Conservation (phyloP, 2,888 invertebrate species). For the Troilus luridus region DNA sequence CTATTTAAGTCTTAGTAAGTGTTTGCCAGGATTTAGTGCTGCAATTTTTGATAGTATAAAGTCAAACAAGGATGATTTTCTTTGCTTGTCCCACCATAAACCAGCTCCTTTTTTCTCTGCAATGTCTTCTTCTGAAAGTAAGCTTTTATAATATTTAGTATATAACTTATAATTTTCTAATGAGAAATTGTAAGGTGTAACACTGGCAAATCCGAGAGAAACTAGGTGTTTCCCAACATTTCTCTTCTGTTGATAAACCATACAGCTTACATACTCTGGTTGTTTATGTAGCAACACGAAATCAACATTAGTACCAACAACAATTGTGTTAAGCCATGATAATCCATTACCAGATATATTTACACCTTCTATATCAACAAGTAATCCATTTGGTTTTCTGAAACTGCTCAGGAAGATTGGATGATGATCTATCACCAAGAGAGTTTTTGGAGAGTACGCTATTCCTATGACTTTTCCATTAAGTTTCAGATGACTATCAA, state of each 20-base stretch:
- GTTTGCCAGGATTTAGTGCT: slow-evolving; percentile 34
- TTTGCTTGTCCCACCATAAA: slow-evolving; percentile 69
- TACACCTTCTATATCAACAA: slow-evolving; percentile 73
- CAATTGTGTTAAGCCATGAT: slow-evolving; percentile 70
- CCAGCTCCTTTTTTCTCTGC: slow-evolving; percentile 72
- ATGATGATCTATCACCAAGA: slow-evolving; percentile 70
- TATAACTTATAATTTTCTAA: slow-evolving; percentile 64
- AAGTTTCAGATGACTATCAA: slow-evolving; percentile 70
- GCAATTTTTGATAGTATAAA: slow-evolving; percentile 6
- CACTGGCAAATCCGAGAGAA: slow-evolving; percentile 65
- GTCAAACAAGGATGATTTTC: slow-evolving; percentile 22
- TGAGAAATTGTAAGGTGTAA: slow-evolving; percentile 62
- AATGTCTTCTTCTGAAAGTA: slow-evolving; percentile 70
- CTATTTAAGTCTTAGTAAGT: slow-evolving; percentile 4
- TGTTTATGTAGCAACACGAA: slow-evolving; percentile 70
- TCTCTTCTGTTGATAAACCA: slow-evolving; percentile 62
- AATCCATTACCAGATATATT: slow-evolving; percentile 71
- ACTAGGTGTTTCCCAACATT: slow-evolving; percentile 64
- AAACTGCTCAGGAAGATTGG: slow-evolving; percentile 68
- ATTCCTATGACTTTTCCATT: slow-evolving; percentile 69
- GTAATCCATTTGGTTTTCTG: slow-evolving; percentile 68
- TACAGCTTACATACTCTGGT: slow-evolving; percentile 70
- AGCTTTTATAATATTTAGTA: slow-evolving; percentile 69
- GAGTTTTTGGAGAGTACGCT: slow-evolving; percentile 68
- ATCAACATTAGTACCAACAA: slow-evolving; percentile 69